These are phyloP conservation scores for Nezara viridula DNA, from an alignment of 2,888 invertebrate genomes.

Conservation along the genomic window DNA sequence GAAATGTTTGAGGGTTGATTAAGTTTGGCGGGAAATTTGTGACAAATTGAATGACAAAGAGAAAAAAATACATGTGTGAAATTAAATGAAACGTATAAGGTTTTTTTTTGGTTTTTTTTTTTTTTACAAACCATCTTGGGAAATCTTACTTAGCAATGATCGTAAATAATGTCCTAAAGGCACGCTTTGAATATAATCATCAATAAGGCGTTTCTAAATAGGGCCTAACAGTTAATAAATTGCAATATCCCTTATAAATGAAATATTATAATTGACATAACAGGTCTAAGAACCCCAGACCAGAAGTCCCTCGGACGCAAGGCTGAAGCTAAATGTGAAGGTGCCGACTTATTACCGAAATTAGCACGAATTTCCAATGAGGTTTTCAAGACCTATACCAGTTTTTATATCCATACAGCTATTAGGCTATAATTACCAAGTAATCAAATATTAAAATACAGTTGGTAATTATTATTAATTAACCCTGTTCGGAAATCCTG, in stretches of 20 bases:
- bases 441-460: neutral
- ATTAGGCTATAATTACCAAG: neutral
- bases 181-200: no score
- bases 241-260: neutral
- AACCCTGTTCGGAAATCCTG: neutral
- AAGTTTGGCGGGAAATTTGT: no score
- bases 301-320: neutral
- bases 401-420: neutral
- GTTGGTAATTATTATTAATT: neutral
- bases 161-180: no score
- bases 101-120: no score
- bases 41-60: no score
- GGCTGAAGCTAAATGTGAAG: neutral
- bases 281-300: neutral
- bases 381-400: neutral
- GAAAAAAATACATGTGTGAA: no score
- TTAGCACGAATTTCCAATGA: neutral
- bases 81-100: no score
- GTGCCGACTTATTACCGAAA: neutral
- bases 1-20: no score
- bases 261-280: neutral
- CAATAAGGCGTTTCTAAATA: no score
- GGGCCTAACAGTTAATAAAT: no score
- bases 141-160: no score
- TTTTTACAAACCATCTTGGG: no score